Evolutionary conservation across 1,140 invertebrate species (phyloP).

Genomic region (Conus ventricosus): DNA sequence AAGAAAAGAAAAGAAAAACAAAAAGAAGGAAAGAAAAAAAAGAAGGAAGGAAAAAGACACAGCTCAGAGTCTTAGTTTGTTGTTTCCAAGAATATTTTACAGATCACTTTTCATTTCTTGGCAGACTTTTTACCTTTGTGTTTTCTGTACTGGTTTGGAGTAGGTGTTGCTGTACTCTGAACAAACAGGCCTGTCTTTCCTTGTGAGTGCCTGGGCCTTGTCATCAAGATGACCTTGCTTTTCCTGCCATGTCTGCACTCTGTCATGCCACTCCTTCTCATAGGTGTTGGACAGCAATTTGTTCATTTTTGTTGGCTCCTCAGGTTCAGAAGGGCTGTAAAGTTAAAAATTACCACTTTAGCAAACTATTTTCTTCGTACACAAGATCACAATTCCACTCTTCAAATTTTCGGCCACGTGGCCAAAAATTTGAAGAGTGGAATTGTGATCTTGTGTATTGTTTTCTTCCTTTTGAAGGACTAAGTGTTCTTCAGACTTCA

Average conservation of each 20-base stretch:
- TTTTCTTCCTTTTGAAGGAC: too few species aligned
- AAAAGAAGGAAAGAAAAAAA: background rate
- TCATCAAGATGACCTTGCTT: constrained; percentile 53
- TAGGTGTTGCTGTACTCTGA: constrained; percentile 53
- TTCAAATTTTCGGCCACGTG: too few species aligned
- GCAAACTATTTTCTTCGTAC: too few species aligned
- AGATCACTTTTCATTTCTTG: background rate
- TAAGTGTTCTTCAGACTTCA: too few species aligned
- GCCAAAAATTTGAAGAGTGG: too few species aligned
- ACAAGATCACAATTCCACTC: too few species aligned
- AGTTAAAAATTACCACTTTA: background rate
- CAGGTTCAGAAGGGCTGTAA: constrained; percentile 44
- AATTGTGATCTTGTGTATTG: too few species aligned
- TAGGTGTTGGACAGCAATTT: constrained; percentile 66
- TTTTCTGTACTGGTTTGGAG: constrained; percentile 32
- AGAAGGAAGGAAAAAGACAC: background rate
- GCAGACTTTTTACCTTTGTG: background rate
- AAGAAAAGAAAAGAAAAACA: background rate
- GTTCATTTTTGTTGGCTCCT: constrained; percentile 56
- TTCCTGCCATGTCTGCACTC: constrained; percentile 53
- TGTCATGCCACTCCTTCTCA: constrained; percentile 65
- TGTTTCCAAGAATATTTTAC: background rate
- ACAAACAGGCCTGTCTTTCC: constrained; percentile 34
- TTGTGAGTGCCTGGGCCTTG: constrained; percentile 18
- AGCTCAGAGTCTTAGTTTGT: background rate